phyloP scores from a whole-genome alignment of 2,113 vertebrate genomes.

The Pandion haliaetus region DNA sequence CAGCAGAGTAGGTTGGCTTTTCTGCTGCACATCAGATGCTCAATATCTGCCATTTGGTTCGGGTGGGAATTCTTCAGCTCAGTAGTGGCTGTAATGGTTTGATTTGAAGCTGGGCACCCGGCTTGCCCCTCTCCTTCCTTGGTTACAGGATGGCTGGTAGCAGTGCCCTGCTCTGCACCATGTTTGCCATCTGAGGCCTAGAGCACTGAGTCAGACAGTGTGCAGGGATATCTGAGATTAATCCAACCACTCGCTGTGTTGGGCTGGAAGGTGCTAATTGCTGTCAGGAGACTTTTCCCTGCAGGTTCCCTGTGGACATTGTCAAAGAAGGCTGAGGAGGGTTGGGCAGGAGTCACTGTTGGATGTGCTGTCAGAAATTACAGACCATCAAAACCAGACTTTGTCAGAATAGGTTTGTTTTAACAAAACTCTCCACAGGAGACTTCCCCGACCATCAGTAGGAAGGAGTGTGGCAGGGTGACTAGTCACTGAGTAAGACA shows the following conservation, averaged over 20 bases:
- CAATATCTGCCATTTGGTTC: background rate
- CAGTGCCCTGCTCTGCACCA: background rate
- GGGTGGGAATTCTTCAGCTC: background rate
- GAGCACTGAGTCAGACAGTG: background rate
- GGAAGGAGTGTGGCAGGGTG: background rate
- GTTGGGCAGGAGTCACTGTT: background rate
- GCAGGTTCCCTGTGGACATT: background rate
- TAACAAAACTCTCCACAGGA: background rate
- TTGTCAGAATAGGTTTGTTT: background rate
- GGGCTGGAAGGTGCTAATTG: background rate
- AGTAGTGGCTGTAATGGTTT: background rate
- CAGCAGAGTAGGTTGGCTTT: background rate
- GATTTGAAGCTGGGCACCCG: background rate
- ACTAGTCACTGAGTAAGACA: background rate
- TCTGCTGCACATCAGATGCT: background rate
- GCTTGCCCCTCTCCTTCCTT: background rate
- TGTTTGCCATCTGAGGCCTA: fast-evolving
- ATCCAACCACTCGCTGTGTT: fast-evolving
- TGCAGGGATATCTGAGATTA: background rate
- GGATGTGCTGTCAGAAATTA: background rate
- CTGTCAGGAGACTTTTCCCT: background rate
- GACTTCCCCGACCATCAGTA: background rate
- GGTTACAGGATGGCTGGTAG: background rate
- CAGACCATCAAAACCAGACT: background rate
- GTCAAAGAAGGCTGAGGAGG: background rate